These are phyloP conservation scores for Cephus spinipes DNA, from an alignment of 2,888 invertebrate genomes.

Conservation along the genomic window DNA sequence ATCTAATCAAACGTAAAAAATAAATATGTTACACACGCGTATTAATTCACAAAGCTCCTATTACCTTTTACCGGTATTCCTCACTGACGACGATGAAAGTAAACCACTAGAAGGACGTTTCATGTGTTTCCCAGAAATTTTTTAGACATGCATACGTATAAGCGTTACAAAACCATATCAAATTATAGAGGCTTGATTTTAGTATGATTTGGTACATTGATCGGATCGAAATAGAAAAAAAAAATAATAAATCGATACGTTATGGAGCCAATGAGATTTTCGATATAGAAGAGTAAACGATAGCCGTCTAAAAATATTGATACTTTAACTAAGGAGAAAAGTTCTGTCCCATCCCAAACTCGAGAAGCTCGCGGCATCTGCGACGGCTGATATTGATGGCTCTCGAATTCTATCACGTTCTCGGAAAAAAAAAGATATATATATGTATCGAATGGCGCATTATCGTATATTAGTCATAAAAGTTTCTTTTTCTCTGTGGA, in stretches of 20 bases:
- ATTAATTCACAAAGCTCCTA: background rate
- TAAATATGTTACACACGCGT: background rate
- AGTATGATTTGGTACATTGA: background rate
- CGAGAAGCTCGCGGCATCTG: slow-evolving; percentile 39
- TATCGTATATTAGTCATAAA: slow-evolving; percentile 59
- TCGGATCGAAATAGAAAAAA: background rate
- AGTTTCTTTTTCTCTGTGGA: slow-evolving; percentile 40
- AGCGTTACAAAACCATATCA: background rate
- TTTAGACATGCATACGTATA: background rate
- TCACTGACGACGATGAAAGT: background rate
- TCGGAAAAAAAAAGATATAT: slow-evolving; percentile 34
- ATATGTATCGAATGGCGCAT: slow-evolving; percentile 54
- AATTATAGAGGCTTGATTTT: background rate
- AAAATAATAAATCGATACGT: slow-evolving; percentile 50
- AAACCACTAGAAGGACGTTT: background rate
- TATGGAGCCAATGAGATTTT: slow-evolving; percentile 45
- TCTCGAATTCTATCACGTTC: slow-evolving; percentile 53
- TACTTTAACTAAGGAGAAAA: slow-evolving; percentile 62
- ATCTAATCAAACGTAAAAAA: background rate
- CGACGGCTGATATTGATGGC: slow-evolving; percentile 57
- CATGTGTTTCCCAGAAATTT: background rate
- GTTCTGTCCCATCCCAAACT: slow-evolving; percentile 32
- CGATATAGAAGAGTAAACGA: slow-evolving; percentile 44
- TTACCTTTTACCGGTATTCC: background rate
- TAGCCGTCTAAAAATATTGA: slow-evolving; percentile 58